Conservation (phyloP, 1,140 invertebrate genomes). For the Zaprionus capensis region DNA sequence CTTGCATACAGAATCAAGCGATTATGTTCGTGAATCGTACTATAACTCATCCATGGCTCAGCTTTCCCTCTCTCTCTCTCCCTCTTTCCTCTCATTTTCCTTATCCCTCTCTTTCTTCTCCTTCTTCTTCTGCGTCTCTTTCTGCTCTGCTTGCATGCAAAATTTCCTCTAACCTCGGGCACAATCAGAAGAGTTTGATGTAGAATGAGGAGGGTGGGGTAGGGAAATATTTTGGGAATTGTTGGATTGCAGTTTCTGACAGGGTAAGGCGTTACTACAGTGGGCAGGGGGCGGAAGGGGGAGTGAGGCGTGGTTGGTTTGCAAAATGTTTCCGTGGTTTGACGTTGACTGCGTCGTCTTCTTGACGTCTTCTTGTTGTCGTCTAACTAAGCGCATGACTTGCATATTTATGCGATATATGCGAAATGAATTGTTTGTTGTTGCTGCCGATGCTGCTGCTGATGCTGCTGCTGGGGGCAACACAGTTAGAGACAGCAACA, state of each 20-base stretch:
- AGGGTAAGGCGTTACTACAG: background rate
- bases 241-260: conserved; percentile 27
- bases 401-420: conserved; percentile 72
- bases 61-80: background rate
- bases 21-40: background rate
- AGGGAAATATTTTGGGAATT: conserved; percentile 29
- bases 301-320: background rate
- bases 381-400: conserved; percentile 69
- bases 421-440: conserved; percentile 71
- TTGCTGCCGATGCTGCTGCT: conserved; percentile 16
- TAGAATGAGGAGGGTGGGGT: background rate
- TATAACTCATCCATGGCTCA: conserved; percentile 2
- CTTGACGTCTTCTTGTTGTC: conserved; percentile 18
- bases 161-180: conserved; percentile 2
- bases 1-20: conserved; percentile 39
- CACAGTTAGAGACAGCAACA: conserved; percentile 41
- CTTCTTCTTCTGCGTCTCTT: background rate
- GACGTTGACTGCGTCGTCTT: conserved; percentile 15
- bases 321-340: conserved; percentile 11
- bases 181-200: background rate
- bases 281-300: background rate
- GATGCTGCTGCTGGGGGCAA: conserved; percentile 15
- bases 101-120: too few species aligned
- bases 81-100: background rate
- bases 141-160: conserved; percentile 2